A percentile compares a stretch with the other conserved stretches of the same genome.
Evolutionary conservation across 2,888 invertebrate genomes (phyloP).

Genomic region (Caenorhabditis japonica): DNA sequence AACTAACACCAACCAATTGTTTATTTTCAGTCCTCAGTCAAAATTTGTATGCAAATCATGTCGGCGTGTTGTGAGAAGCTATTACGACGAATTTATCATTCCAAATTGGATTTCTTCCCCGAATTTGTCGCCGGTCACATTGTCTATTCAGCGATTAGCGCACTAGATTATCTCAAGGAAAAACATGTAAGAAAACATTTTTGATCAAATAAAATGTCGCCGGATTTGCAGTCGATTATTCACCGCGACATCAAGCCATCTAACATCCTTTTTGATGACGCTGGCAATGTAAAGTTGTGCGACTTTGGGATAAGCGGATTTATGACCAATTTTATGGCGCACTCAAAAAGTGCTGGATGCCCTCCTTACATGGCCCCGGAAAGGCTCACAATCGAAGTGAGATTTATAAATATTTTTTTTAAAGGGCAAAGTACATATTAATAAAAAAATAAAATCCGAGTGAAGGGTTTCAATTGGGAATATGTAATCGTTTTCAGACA

Average conservation of each 20-base stretch:
- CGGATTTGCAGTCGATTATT: constrained; percentile 67
- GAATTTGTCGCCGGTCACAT: constrained; percentile 96
- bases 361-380: constrained; percentile 96
- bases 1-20: not conserved
- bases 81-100: constrained; percentile 84
- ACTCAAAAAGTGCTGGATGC: constrained; percentile 86
- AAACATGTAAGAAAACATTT: constrained; percentile 81
- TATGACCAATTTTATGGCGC: constrained; percentile 88
- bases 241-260: constrained; percentile 83
- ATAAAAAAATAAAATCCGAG: too few relatives aligned
- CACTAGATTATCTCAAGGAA: constrained; percentile 97
- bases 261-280: constrained; percentile 93
- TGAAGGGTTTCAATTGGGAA: not conserved
- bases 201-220: not conserved
- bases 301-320: constrained; percentile 94
- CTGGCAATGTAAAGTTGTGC: constrained; percentile 95
- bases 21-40: constrained; percentile 84
- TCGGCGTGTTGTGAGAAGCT: constrained; percentile 97
- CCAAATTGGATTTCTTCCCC: constrained; percentile 84
- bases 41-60: constrained; percentile 99
- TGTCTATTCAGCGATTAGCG: constrained; percentile 95
- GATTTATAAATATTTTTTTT: not conserved
- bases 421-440: too few relatives aligned
- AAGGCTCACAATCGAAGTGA: constrained; percentile 55
- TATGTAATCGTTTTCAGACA: constrained; percentile 23